Percentiles rank a stretch among this genome's conserved stretches.
Conservation (phyloP, 1,140 invertebrate genomes). For the Tribolium madens region DNA sequence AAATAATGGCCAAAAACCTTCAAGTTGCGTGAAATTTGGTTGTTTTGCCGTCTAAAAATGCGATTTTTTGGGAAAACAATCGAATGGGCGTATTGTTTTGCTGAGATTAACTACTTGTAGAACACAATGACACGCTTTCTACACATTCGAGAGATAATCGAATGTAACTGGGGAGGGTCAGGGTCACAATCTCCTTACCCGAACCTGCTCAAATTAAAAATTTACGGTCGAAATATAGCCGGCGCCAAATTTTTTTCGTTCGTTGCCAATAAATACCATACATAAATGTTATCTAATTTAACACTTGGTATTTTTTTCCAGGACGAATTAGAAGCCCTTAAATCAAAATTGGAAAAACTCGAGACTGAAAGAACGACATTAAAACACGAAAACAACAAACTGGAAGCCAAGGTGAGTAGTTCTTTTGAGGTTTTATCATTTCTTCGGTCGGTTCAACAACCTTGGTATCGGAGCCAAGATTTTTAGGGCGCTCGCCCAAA, state of each 20-base stretch:
- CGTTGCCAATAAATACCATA: not conserved
- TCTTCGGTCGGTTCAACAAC: not conserved
- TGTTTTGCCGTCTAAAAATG: too few relatives aligned
- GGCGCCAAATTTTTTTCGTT: not conserved
- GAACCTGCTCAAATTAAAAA: slow-evolving; percentile 14
- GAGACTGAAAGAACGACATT: slow-evolving; percentile 86
- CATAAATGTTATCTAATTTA: too few relatives aligned
- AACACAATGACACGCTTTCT: slow-evolving; percentile 1
- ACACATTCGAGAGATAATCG: not conserved
- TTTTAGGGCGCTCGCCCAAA: not conserved
- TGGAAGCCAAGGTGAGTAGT: slow-evolving; percentile 88
- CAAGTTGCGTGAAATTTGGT: too few relatives aligned
- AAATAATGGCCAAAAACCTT: too few relatives aligned
- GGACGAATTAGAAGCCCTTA: slow-evolving; percentile 88
- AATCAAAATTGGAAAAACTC: slow-evolving; percentile 85
- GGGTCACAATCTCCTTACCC: slow-evolving; percentile 4
- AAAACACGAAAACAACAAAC: slow-evolving; percentile 88
- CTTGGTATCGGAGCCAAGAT: slow-evolving; percentile 1
- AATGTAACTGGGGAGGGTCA: slow-evolving; percentile 24
- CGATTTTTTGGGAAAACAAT: too few relatives aligned
- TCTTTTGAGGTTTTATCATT: not conserved
- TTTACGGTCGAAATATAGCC: not conserved
- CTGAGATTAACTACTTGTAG: too few relatives aligned
- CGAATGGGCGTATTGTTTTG: too few relatives aligned
- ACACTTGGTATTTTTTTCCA: slow-evolving; percentile 65